Evolutionary conservation across 2,113 vertebrate species (phyloP).

Genomic region (Channa maculata): DNA sequence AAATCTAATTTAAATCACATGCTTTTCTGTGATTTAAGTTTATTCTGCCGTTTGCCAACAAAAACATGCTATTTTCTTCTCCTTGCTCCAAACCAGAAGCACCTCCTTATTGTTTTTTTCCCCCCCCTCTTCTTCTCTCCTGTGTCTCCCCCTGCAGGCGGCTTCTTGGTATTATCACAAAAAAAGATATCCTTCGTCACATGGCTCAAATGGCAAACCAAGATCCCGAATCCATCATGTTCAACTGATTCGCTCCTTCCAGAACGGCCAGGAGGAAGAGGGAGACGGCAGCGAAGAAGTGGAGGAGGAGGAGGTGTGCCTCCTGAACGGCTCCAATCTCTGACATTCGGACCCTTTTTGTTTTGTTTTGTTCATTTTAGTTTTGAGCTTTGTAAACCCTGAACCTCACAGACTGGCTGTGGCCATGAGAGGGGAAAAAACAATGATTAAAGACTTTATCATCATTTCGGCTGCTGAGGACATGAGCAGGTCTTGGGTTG

Average conservation of each 20-base stretch:
- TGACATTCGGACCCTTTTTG: constrained; percentile 77
- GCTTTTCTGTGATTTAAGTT: not conserved
- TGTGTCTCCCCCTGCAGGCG: constrained; percentile 86
- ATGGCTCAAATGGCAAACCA: constrained; percentile 99
- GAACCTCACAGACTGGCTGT: constrained; percentile 19
- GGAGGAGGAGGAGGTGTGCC: constrained; percentile 90
- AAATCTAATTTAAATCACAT: not conserved
- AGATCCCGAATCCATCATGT: constrained; percentile 99
- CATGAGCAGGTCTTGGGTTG: constrained; percentile 24
- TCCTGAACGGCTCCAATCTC: constrained; percentile 91
- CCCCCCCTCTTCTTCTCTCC: constrained; percentile 12
- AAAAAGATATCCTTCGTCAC: constrained; percentile 99
- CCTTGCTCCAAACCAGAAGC: not conserved
- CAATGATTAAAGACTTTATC: constrained; percentile 27
- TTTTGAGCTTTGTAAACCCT: constrained; percentile 34
- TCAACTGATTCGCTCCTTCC: constrained; percentile 93
- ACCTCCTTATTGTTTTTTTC: not conserved
- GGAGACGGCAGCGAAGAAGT: constrained; percentile 87
- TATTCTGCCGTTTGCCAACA: constrained; percentile 50
- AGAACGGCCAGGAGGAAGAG: constrained; percentile 81
- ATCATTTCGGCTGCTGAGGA: constrained; percentile 59
- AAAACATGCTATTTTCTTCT: constrained; percentile 59
- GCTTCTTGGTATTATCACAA: constrained; percentile 99
- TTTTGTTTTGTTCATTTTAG: constrained; percentile 9
- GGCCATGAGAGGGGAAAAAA: constrained; percentile 20